Percentiles rank a stretch among this genome's conserved stretches.
Evolutionary conservation across 2,797 vertebrate genomes (phyloP).

Genomic region (Microcaecilia unicolor): DNA sequence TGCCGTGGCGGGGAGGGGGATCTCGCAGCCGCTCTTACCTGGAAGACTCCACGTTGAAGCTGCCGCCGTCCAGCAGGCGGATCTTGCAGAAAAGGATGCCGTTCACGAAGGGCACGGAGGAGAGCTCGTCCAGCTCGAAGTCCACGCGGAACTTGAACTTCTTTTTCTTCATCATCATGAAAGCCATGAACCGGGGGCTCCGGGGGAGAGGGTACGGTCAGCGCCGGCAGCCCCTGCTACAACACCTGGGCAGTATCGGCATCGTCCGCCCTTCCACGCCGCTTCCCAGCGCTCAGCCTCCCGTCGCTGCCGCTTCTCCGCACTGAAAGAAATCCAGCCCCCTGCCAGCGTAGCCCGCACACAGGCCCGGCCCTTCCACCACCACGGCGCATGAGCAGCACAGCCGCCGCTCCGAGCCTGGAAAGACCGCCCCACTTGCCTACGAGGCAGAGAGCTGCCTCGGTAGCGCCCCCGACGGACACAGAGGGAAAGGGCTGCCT

Average conservation of each 20-base stretch:
- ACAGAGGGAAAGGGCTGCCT: no score
- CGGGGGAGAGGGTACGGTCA: not conserved
- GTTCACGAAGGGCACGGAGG: slow-evolving; percentile 90
- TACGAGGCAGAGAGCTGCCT: no score
- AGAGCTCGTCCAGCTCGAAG: slow-evolving; percentile 89
- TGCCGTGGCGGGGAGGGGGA: no score
- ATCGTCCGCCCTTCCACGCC: slow-evolving; percentile 7
- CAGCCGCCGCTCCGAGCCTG: not conserved
- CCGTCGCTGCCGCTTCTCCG: no score
- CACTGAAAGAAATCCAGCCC: no score
- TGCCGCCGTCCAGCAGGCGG: slow-evolving; percentile 83
- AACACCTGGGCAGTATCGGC: slow-evolving; percentile 10
- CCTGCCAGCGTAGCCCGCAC: no score
- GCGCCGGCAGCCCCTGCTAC: not conserved
- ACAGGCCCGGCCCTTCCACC: no score
- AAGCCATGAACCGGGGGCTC: slow-evolving; percentile 52
- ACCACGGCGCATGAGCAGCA: slow-evolving; percentile 1
- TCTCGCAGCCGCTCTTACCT: slow-evolving; percentile 67
- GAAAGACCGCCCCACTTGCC: no score
- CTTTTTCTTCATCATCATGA: slow-evolving; percentile 97
- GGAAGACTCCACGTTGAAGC: slow-evolving; percentile 84
- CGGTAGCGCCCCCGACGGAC: no score
- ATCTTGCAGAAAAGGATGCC: slow-evolving; percentile 96
- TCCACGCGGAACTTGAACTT: slow-evolving; percentile 96
- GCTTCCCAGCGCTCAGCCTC: no score